Evolutionary conservation across 1,140 invertebrate genomes (phyloP).

Genomic region (Hyles vespertilio): DNA sequence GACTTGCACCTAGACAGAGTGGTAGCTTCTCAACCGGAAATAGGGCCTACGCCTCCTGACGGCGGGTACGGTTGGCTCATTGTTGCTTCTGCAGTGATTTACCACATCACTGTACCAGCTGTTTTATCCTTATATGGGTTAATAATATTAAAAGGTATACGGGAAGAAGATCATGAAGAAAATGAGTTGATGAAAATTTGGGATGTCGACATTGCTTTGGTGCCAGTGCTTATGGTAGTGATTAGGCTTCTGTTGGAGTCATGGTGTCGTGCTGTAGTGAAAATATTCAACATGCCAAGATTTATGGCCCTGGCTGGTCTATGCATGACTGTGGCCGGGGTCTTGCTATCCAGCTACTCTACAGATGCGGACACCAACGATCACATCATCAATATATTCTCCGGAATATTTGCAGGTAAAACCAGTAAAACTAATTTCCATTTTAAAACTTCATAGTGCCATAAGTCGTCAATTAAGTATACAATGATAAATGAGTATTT

Average conservation of each 20-base stretch:
- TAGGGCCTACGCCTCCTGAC: constrained; percentile 79
- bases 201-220: constrained; percentile 73
- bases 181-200: constrained; percentile 64
- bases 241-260: constrained; percentile 75
- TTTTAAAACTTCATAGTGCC: too few species aligned
- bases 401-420: constrained; percentile 68
- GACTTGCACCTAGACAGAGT: constrained; percentile 69
- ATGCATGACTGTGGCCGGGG: constrained; percentile 67
- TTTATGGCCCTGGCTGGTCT: constrained; percentile 71
- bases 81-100: constrained; percentile 76
- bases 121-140: constrained; percentile 75
- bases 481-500: too few species aligned
- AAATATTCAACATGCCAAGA: constrained; percentile 73
- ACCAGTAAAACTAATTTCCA: too few species aligned
- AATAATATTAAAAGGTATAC: constrained; percentile 67
- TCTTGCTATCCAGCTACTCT: constrained; percentile 65
- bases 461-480: too few species aligned
- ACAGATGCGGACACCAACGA: constrained; percentile 55
- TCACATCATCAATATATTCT: constrained; percentile 65
- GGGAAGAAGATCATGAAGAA: constrained; percentile 58
- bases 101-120: constrained; percentile 77
- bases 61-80: constrained; percentile 81
- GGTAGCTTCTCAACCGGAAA: constrained; percentile 78
- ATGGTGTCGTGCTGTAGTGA: constrained; percentile 75
- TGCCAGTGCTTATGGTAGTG: constrained; percentile 75